Evolutionary conservation across 2,888 invertebrate genomes (phyloP), one percentile per base, ranked within the genome.

Genomic region (Imbricaverruca yamaguchii): DNA sequence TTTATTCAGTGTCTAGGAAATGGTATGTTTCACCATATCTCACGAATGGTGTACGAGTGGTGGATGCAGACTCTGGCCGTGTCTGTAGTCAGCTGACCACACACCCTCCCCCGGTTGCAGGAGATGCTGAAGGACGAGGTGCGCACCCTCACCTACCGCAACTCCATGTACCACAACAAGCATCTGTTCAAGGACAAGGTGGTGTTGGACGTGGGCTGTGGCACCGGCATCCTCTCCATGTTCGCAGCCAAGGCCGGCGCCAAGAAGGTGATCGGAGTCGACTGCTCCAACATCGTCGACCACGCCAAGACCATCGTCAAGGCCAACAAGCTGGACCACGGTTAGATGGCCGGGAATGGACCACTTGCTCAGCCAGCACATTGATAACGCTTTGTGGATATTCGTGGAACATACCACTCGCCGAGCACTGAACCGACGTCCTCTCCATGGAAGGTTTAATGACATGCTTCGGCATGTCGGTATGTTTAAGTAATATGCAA

Each of bases 101-200:
- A 39, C 39, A 39, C 39, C 39, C 39, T 39, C 39, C 39, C 39
- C 39, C 39, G 39, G 18, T 21, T 53, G 21, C 84, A 90, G 89
- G 99, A 99, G 89, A 99, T 99, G 99, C 89, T 99, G 83, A 99
- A 99, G 89, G 99, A 99, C 88, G 98, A 99, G 91, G 97, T 99
- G 56, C 91, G 99, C 81, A 99, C 99, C 23, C 90, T 97, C 83
- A 98, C 98, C 0, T 99, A 99, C 88, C 92, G 98, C 81, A 98
- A 98, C 87, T 97, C 99, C 18, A 98, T 99, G 95, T 97, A 97
- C 87, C 97, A 99, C 90, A 99, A 99, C 89, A 97, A 95, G 89
- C 99, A 99, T 89, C 90, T 99, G 83, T 98, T 99, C 88, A 94
- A 94, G 84, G 88, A 82, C 65, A 84, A 84, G 82, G 83, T 82